phyloP scores from a whole-genome alignment of 92 coral and sea anemone genomes.

The Phymanthus crucifer region DNA sequence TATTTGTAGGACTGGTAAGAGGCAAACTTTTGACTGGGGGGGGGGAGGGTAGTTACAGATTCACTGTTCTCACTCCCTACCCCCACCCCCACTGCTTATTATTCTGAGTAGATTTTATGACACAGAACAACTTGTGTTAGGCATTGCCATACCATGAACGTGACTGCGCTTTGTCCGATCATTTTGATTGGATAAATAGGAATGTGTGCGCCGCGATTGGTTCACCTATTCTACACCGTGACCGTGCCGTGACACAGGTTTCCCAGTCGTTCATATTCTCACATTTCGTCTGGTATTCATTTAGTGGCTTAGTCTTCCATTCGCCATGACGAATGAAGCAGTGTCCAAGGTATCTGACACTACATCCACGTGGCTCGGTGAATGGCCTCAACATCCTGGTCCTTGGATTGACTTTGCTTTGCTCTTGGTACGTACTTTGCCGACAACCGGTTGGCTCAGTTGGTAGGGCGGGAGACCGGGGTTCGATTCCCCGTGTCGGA shows the following conservation, averaged over 20 bases:
- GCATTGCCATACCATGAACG: not conserved
- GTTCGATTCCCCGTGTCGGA: too few species aligned
- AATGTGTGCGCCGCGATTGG: too few species aligned
- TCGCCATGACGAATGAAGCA: slow-evolving; percentile 77
- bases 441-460: too few species aligned
- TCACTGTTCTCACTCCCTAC: too few species aligned
- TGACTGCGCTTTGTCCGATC: too few species aligned
- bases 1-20: slow-evolving; percentile 89
- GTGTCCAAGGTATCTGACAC: slow-evolving; percentile 54
- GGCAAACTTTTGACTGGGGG: not conserved
- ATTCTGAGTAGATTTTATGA: not conserved
- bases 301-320: slow-evolving; percentile 91
- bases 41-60: not conserved
- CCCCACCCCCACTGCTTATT: not conserved
- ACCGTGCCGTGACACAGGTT: not conserved
- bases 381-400: slow-evolving; percentile 58
- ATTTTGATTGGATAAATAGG: too few species aligned
- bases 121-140: not conserved
- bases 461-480: too few species aligned
- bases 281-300: not conserved
- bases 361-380: slow-evolving; percentile 65
- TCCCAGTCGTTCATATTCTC: not conserved
- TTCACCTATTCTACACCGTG: not conserved
- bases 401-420: slow-evolving; percentile 69
- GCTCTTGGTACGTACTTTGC: slow-evolving; percentile 59